These are phyloP conservation scores for Coptodon bakossiorum DNA, from an alignment of 2,113 vertebrate genomes.

Conservation along the genomic window DNA sequence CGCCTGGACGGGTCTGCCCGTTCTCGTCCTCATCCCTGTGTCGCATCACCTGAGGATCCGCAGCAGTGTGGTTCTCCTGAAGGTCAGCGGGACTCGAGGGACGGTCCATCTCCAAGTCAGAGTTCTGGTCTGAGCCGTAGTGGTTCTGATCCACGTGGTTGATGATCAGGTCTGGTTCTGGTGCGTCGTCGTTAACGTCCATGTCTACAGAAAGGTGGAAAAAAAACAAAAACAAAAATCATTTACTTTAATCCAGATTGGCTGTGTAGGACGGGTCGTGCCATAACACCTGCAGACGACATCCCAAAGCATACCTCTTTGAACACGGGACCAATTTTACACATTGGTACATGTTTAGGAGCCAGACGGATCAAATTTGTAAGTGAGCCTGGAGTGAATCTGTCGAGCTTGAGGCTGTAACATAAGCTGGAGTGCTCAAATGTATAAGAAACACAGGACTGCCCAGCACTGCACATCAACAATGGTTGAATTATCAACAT, in stretches of 20 bases:
- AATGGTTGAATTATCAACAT: neutral
- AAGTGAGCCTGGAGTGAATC: neutral
- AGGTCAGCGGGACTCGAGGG: neutral
- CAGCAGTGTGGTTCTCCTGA: conserved; percentile 52
- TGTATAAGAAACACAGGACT: neutral
- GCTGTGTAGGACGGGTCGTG: neutral
- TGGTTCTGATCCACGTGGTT: conserved; percentile 80
- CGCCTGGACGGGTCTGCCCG: conserved; percentile 45
- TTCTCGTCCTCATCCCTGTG: conserved; percentile 58
- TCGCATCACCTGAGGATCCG: neutral
- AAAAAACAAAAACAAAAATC: neutral
- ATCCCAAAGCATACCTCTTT: neutral
- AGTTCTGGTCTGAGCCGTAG: conserved; percentile 47
- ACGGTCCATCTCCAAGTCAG: conserved; percentile 43
- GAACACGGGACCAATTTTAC: neutral
- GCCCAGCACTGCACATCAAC: neutral
- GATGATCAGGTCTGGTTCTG: conserved; percentile 74
- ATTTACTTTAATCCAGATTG: neutral
- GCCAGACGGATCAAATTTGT: neutral
- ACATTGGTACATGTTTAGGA: neutral
- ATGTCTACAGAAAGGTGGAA: conserved; percentile 47
- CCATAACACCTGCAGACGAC: neutral
- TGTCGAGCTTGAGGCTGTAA: neutral
- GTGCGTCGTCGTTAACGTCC: conserved; percentile 64
- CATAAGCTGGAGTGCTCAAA: neutral